Base-by-base conservation (phyloP, 37 sponge, comb jelly and placozoan species). In the Eunapius fragilis region DNA sequence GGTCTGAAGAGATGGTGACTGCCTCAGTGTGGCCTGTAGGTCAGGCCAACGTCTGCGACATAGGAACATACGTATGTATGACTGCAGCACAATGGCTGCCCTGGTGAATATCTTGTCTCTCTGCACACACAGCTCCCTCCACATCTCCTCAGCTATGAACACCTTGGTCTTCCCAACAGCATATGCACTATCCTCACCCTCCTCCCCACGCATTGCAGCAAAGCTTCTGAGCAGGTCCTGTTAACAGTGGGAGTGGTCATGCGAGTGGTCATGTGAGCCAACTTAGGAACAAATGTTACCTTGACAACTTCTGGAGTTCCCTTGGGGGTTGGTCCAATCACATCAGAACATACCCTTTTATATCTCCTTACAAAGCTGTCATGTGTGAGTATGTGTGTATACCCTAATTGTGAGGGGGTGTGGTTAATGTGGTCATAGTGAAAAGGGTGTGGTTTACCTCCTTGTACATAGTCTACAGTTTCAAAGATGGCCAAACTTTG, bases 401-500 rank as follows among this genome's bases (percentile, higher is more conserved):
- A 91, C 33, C 86, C 91, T 91, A 67, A 10, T 22, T 30, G 25
- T 11, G n/a, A 14, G 27, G 28, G 26, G n/a, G n/a, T 70, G 35
- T 12, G 25, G 33, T 11, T 36, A 70, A 2, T 35, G 11, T 2
- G 41, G 30, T 3, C 89, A n/a, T n/a, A n/a, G n/a, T n/a, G n/a
- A n/a, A n/a, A n/a, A n/a, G n/a, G n/a, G n/a, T n/a, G n/a, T n/a
- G n/a, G n/a, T n/a, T 70, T 31, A 91, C 91, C 87, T 67, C 85
- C 70, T 72, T 91, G 91, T 25, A 88, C 70, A 34, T 88, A 77
- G 81, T 94, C 91, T 1, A 94, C 84, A 17, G 95, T 91, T 49
- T 94, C 95, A 80, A 94, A 88, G 17, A 94, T 69, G 9, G 83
- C 77, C 74, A 94, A 31, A 28, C 74, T 32, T 24, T 91, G 92